These are phyloP conservation scores for Sphenopsis melanotis DNA, from an alignment of 2,797 vertebrate genomes.

Conservation along the genomic window DNA sequence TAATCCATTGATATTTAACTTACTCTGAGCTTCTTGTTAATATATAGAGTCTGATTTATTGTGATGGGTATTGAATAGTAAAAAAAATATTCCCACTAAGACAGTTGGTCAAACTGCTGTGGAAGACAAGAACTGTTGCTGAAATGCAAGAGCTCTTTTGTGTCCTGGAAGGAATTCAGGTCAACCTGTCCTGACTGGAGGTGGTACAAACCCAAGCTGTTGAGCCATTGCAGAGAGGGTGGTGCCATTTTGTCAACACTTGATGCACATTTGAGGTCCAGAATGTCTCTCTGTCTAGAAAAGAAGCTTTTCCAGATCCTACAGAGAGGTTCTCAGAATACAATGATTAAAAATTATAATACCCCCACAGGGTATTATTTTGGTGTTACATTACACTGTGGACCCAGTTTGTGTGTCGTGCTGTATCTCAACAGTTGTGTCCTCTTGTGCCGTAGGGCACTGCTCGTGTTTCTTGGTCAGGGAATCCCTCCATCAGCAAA, in stretches of 20 bases:
- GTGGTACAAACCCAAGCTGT: neutral
- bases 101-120: neutral
- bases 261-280: neutral
- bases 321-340: neutral
- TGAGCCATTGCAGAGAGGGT: fast-evolving
- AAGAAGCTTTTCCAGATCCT: neutral
- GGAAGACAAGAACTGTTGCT: neutral
- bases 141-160: neutral
- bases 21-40: neutral
- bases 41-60: neutral
- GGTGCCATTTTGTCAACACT: neutral
- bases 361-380: neutral
- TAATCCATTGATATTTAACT: conserved; percentile 6
- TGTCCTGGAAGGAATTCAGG: neutral
- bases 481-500: neutral
- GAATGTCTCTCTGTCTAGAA: neutral
- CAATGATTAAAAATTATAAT: neutral
- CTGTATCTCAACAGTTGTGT: neutral
- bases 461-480: neutral
- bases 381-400: neutral
- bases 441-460: neutral
- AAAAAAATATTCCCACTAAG: neutral
- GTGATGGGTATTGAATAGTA: neutral
- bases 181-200: neutral
- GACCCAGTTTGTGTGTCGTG: neutral